Evolutionary conservation across 2,113 vertebrate genomes (phyloP).

Genomic region (Parotia lawesii): DNA sequence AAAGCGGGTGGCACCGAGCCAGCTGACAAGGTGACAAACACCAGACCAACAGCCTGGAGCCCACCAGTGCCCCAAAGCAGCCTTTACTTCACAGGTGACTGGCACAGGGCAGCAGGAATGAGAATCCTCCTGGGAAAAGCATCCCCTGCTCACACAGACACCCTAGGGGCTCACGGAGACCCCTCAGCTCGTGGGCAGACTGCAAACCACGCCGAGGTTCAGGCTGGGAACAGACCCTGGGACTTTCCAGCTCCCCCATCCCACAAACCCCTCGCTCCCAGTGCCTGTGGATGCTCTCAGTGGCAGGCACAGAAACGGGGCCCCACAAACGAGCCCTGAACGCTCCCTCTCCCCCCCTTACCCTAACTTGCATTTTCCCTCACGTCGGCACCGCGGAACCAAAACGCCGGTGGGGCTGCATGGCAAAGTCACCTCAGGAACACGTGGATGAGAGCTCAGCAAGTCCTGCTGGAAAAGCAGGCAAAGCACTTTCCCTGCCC

Average conservation of each 20-base stretch:
- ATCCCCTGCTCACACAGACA: neutral
- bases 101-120: fast-evolving
- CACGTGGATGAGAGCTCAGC: neutral
- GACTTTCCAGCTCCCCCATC: neutral
- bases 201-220: fast-evolving
- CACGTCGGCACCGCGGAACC: fast-evolving
- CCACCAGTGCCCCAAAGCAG: neutral
- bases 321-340: neutral
- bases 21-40: neutral
- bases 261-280: neutral
- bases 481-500: neutral
- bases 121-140: neutral
- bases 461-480: neutral
- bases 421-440: neutral
- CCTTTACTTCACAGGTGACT: neutral
- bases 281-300: neutral
- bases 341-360: fast-evolving
- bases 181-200: neutral
- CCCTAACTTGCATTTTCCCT: neutral
- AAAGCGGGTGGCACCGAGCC: neutral
- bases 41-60: neutral
- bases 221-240: neutral
- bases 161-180: fast-evolving
- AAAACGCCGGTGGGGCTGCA: neutral
- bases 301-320: fast-evolving